Conservation (phyloP, 2,797 vertebrate genomes). For the Poeciliopsis turneri region DNA sequence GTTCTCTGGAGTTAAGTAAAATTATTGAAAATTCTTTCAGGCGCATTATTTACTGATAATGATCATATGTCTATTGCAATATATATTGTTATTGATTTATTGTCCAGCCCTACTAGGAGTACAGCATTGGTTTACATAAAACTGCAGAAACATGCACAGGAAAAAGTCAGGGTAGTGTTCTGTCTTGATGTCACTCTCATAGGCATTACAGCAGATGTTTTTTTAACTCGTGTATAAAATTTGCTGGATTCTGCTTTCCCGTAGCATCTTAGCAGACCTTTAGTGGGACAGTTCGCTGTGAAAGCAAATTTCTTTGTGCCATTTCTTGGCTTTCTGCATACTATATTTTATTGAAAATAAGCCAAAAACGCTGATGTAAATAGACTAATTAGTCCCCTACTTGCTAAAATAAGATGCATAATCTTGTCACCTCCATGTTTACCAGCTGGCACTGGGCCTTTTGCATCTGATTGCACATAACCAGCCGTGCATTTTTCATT, state of each 20-base stretch:
- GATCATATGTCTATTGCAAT: no score
- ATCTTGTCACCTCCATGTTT: not conserved
- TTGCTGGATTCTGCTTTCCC: not conserved
- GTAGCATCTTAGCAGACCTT: not conserved
- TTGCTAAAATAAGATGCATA: not conserved
- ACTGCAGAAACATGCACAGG: not conserved
- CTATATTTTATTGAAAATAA: not conserved
- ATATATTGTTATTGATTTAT: no score
- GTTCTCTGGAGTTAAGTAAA: no score
- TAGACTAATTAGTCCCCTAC: slow-evolving; percentile 5
- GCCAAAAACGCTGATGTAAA: not conserved
- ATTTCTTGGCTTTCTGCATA: slow-evolving; percentile 2
- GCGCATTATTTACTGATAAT: no score
- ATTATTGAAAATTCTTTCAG: no score
- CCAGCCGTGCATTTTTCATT: not conserved
- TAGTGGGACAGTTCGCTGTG: not conserved
- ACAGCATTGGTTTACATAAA: not conserved
- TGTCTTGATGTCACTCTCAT: not conserved
- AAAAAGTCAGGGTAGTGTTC: not conserved
- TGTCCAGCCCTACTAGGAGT: not conserved
- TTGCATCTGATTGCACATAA: slow-evolving; percentile 7
- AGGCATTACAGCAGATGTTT: not conserved
- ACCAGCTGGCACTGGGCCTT: not conserved
- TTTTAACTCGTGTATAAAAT: not conserved
- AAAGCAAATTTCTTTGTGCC: not conserved